Percentiles rank a stretch among this genome's conserved stretches.
These are phyloP conservation scores for Capreolus pygargus DNA, from an alignment of 2,113 vertebrate species.

Conservation along the genomic window DNA sequence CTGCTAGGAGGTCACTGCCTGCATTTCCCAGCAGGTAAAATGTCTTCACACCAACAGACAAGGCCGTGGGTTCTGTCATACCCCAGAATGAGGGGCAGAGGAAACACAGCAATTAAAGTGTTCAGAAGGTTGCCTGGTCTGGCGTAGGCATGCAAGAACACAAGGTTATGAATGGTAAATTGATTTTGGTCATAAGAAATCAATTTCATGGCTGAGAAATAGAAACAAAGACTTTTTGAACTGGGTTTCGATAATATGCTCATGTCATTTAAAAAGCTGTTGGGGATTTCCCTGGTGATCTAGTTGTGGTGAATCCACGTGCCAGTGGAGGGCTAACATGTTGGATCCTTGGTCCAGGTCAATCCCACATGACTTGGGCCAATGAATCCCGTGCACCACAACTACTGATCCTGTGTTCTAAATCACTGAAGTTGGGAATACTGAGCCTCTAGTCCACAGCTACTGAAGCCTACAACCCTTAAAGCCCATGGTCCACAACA, in stretches of 20 bases:
- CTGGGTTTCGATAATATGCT: too few species aligned
- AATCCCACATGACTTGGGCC: not conserved
- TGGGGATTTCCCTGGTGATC: accelerated
- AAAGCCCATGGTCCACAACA: not conserved
- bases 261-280: too few species aligned
- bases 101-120: accelerated
- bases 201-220: accelerated
- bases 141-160: accelerated
- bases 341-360: not conserved
- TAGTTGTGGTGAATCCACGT: accelerated
- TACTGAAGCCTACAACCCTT: not conserved
- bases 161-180: not conserved
- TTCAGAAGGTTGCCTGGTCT: not conserved
- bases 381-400: accelerated
- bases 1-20: accelerated
- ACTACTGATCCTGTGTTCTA: accelerated
- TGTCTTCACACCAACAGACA: not conserved
- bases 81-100: accelerated
- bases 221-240: accelerated
- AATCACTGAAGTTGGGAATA: accelerated
- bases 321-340: accelerated
- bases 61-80: not conserved
- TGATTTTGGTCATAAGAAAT: accelerated
- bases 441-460: accelerated
- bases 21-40: not conserved